Percentiles rank a stretch among this genome's conserved stretches.
Conservation (phyloP, 2,888 invertebrate species). For the Drosophila nr. fundita region DNA sequence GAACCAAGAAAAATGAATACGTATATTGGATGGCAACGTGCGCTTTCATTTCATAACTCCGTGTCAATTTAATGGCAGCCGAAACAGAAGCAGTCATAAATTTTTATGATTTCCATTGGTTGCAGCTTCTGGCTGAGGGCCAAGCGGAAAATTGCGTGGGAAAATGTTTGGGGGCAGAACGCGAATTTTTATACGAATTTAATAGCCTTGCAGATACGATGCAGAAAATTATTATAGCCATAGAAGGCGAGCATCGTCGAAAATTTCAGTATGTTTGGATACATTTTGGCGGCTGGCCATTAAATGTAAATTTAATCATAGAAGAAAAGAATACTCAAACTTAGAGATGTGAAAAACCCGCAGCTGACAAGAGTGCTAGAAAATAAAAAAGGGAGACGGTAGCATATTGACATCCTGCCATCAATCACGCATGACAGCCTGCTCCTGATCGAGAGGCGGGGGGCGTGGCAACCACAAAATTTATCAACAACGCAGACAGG, state of each 20-base stretch:
- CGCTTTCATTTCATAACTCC: conserved; percentile 55
- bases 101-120: conserved; percentile 81
- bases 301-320: conserved; percentile 75
- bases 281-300: conserved; percentile 53
- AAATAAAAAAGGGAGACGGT: conserved; percentile 12
- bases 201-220: conserved; percentile 75
- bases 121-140: conserved; percentile 36
- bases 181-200: conserved; percentile 65
- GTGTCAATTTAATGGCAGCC: conserved; percentile 44
- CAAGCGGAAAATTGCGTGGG: conserved; percentile 30
- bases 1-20: neutral
- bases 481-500: conserved; percentile 51
- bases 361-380: conserved; percentile 44
- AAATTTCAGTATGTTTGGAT: conserved; percentile 16
- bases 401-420: conserved; percentile 74
- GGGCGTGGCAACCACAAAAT: conserved; percentile 56
- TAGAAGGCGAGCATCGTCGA: conserved; percentile 12
- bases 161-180: conserved; percentile 42
- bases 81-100: conserved; percentile 67
- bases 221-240: conserved; percentile 71
- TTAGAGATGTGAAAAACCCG: conserved; percentile 20
- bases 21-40: neutral
- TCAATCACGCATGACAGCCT: conserved; percentile 74
- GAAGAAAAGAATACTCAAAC: conserved; percentile 4
- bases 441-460: neutral